Conservation (phyloP, 2,888 invertebrate species). For the Epicampocera succincta region DNA sequence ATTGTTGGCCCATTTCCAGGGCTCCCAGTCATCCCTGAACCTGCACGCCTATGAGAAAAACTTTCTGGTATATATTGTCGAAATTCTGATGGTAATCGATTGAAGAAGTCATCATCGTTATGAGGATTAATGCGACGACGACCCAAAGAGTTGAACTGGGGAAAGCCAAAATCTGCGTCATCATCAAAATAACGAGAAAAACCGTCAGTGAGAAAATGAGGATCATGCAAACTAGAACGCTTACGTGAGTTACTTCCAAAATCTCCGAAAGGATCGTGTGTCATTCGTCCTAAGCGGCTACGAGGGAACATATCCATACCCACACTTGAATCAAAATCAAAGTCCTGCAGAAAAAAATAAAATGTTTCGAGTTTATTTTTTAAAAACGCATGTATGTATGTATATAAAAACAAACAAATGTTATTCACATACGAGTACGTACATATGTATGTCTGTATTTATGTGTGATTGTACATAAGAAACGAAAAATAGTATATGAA, state of each 20-base stretch:
- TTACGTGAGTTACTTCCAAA: conserved; percentile 79
- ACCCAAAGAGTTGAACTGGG: conserved; percentile 79
- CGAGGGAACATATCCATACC: conserved; percentile 79
- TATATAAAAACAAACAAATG: neutral
- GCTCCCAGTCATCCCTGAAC: conserved; percentile 61
- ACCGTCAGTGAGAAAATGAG: conserved; percentile 75
- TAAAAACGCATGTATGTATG: neutral
- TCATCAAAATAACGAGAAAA: conserved; percentile 76
- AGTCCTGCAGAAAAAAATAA: conserved; percentile 74
- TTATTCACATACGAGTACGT: no score
- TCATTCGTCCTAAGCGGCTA: conserved; percentile 79
- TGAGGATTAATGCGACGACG: conserved; percentile 74
- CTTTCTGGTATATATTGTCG: conserved; percentile 80
- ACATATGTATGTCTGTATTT: no score
- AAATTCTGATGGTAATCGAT: conserved; percentile 81
- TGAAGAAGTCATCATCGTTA: conserved; percentile 79
- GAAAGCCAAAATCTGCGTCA: conserved; percentile 80
- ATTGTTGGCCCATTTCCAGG: conserved; percentile 53
- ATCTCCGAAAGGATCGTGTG: conserved; percentile 79
- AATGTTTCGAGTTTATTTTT: neutral
- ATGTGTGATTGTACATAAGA: no score
- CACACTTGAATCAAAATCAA: conserved; percentile 80
- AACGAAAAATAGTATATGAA: no score
- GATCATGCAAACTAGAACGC: conserved; percentile 78
- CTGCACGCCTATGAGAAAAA: conserved; percentile 77